Evolutionary conservation across 2,888 invertebrate species (phyloP).

Genomic region (Drosophila acutilabella): DNA sequence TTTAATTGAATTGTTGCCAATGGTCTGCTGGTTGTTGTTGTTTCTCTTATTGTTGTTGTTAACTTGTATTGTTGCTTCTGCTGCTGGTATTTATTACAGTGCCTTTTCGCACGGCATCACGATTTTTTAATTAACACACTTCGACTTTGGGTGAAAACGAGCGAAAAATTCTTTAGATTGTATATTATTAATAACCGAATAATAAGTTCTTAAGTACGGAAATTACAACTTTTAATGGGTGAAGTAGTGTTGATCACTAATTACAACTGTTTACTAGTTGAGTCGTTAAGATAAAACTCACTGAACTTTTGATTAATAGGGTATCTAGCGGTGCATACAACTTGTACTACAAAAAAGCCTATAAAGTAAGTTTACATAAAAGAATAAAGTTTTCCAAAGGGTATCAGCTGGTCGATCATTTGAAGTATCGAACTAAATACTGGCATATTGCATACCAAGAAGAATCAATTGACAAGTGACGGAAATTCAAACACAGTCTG

Average conservation of each 20-base stretch:
- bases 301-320: neutral
- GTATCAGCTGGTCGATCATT: neutral
- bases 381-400: neutral
- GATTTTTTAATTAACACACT: conserved; percentile 73
- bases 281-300: neutral
- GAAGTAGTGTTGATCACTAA: neutral
- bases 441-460: conserved; percentile 16
- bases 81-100: conserved; percentile 62
- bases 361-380: too few species aligned
- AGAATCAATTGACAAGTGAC: conserved; percentile 30
- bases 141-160: conserved; percentile 39
- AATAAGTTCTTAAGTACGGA: neutral
- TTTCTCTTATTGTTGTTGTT: conserved; percentile 15
- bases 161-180: conserved; percentile 37
- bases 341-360: too few species aligned
- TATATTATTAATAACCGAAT: conserved; percentile 1
- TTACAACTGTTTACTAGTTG: too few species aligned
- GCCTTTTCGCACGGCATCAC: conserved; percentile 56
- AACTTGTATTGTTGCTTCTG: conserved; percentile 17
- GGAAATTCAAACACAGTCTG: conserved; percentile 32
- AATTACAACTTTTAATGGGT: neutral
- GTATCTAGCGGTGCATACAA: too few species aligned
- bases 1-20: conserved; percentile 80
- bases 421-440: neutral
- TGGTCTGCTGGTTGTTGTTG: conserved; percentile 44